Conservation (phyloP, 2,888 invertebrate species). For the Eurytoma californica region DNA sequence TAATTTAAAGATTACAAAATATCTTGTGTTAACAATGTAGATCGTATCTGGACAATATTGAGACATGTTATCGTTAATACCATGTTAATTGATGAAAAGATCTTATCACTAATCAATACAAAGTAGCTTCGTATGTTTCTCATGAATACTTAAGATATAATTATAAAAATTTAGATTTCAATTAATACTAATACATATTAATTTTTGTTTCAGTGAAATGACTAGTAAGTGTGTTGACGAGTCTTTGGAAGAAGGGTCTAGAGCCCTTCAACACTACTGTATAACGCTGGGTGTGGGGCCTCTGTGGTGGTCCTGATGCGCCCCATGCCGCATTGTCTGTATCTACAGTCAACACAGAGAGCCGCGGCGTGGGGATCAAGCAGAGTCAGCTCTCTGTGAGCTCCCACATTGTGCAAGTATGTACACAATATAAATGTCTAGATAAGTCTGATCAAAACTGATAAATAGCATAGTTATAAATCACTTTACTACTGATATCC, state of each 20-base stretch:
- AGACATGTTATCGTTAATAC: too few species aligned
- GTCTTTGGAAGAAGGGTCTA: slow-evolving; percentile 69
- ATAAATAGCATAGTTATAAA: slow-evolving; percentile 1
- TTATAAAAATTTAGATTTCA: not conserved
- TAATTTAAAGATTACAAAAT: too few species aligned
- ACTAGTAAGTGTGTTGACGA: slow-evolving; percentile 70
- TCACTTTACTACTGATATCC: not conserved
- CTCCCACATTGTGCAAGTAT: slow-evolving; percentile 75
- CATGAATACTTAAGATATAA: too few species aligned
- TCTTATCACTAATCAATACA: too few species aligned
- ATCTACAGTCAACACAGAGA: slow-evolving; percentile 80
- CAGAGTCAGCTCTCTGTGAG: slow-evolving; percentile 82
- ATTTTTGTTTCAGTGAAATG: slow-evolving; percentile 67
- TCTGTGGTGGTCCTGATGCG: slow-evolving; percentile 99
- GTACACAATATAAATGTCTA: slow-evolving; percentile 52
- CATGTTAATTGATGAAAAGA: too few species aligned
- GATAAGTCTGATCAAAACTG: slow-evolving; percentile 13
- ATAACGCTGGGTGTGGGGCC: slow-evolving; percentile 98
- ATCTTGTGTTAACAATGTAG: too few species aligned
- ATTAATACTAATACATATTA: not conserved
- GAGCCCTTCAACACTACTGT: slow-evolving; percentile 76
- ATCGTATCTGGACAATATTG: too few species aligned
- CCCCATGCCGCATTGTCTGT: slow-evolving; percentile 88
- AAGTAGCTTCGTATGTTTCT: too few species aligned
- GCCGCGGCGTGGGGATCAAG: slow-evolving; percentile 83